Conservation (phyloP, 2,113 vertebrate species). For the Hippopotamus amphibius region DNA sequence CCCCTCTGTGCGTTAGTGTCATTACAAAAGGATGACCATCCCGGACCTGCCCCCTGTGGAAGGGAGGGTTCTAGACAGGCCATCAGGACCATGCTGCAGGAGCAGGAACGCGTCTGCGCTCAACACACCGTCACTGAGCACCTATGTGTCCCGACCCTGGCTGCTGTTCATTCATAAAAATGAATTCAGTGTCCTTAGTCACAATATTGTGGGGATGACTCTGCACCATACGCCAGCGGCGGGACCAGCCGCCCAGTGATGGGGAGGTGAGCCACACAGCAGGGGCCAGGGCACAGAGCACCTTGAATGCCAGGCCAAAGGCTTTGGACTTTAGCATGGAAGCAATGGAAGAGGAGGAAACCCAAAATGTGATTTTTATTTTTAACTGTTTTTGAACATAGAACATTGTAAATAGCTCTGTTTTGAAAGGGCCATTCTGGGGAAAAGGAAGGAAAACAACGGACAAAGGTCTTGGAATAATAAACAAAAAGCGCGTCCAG, state of each 20-base stretch:
- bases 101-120: neutral
- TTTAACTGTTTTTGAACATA: neutral
- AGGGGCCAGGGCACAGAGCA: neutral
- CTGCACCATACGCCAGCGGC: neutral
- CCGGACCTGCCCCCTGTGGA: neutral
- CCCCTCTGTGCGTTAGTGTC: neutral
- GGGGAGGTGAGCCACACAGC: neutral
- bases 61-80: neutral
- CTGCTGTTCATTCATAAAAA: neutral
- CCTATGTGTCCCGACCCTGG: neutral
- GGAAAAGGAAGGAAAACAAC: neutral
- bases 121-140: neutral
- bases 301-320: neutral
- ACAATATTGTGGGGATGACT: neutral
- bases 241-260: too few species aligned
- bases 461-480: neutral
- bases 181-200: neutral
- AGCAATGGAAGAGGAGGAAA: neutral
- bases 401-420: slow-evolving; percentile 19
- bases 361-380: neutral
- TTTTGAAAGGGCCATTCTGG: neutral
- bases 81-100: fast-evolving
- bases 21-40: neutral
- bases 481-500: neutral
- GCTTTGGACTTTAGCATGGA: neutral